Base-by-base conservation (phyloP, 1,140 invertebrate genomes). In the Drosophila carrolli region DNA sequence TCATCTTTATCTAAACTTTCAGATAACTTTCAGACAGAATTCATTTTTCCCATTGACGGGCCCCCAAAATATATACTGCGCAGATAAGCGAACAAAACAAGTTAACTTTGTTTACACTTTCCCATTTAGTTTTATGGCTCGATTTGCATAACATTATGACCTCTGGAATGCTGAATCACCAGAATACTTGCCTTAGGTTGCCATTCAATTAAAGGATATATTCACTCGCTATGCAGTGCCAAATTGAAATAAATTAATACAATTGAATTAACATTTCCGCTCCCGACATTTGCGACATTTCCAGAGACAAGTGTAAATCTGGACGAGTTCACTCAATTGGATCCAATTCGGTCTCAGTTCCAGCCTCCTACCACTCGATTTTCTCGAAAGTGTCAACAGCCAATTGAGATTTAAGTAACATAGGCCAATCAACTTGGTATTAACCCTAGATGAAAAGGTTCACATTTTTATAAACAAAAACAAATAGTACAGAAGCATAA, bases 241-340 rank as follows among this genome's bases (percentile, higher is more conserved):
- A 19, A 40, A 67, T 32, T 38, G 14, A 37, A 77, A 71, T 68
- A 58, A 82, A 78, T 86, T 82, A 75, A 79, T 7, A 70, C 79
- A 53, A 79, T 88, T 79, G 40, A 86, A 82, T 86, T 76, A 76
- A 65, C 53, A 40, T 79, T 89, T 86, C 84, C 83, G 79, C 41
- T 27, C n/a, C n/a, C 53, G 35, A 59, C 65, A 83, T 66, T 46
- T 44, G 57, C 55, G 41, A 38, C 61, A 23, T 38, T 50, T 43
- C 43, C 44, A 58, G 48, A 68, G 46, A 51, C 63, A 68, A 71
- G 32, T 62, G 29, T 16, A 70, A 51, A 72, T 55, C 75, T 44
- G 40, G 67, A 50, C 38, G 68, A 72, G 9, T 38, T 54, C 46
- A 73, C 41, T 72, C 75, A 86, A 86, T 88, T 79, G 81, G 54